Evolutionary conservation across 1,140 invertebrate genomes (phyloP), one percentile per base, ranked within the genome.

Genomic region (Thaumatotibia leucotreta): DNA sequence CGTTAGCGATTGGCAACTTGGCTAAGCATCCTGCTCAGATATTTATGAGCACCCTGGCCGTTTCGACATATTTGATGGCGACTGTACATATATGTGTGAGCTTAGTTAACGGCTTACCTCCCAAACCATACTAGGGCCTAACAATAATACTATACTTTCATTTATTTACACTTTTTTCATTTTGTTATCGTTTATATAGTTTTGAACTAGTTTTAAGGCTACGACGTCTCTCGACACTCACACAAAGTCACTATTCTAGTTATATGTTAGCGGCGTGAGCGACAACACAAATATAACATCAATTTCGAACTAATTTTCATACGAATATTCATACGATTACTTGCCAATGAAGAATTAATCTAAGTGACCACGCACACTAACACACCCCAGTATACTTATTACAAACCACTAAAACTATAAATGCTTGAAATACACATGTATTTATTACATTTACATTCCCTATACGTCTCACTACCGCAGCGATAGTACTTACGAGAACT

Each of bases 191-290:
- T 83, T 83, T 73, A 82, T 84, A 83, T 88, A 88, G 84, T 87
- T 90, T 90, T 90, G 88, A 88, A 90, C 88, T 90, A 90, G 80
- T 83, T 84, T 86, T 90, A 90, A 90, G 86, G 86, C 88, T 90
- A 88, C 83, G 75, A 77, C 72, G 79, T 84, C 79, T 79, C 67
- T 75, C 74, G 76, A 82, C 79, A 87, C 78, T 79, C 80, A 85
- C 83, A 86, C 80, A 75, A 70, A 75, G 68, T 85, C 74, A 65
- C 72, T 82, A 84, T 77, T 67, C 77, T 83, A 81, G 66, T 68
- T 27, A 80, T 64, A 81, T 74, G 73, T 88, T 82, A 85, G 76
- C 72, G 80, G 83, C 82, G 83, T 39, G 49, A 66, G 58, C 70
- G 79, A 81, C 68, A 66, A 70, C 67, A 82, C 69, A 79, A 67